phyloP scores from a whole-genome alignment of 2,113 vertebrate genomes.

The Gracilinanus agilis region DNA sequence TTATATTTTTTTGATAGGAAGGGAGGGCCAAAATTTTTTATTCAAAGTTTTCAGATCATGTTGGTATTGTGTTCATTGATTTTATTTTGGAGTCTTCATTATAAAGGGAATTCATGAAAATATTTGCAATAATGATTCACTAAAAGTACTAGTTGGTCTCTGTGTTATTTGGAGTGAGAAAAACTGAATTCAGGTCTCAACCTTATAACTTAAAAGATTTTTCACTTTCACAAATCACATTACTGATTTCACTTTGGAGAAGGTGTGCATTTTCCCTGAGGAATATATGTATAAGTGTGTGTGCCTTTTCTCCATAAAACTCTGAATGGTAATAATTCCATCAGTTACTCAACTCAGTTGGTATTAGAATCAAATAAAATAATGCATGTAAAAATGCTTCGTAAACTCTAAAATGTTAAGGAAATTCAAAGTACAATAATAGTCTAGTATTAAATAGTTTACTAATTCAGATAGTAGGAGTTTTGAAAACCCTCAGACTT shows the following conservation, averaged over 20 bases:
- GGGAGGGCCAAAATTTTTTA: too few relatives aligned
- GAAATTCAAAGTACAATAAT: neutral
- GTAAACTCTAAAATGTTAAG: neutral
- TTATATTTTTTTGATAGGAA: too few relatives aligned
- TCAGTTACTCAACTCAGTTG: neutral
- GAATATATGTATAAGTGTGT: neutral
- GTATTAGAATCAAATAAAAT: neutral
- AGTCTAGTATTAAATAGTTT: neutral
- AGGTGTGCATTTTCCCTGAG: neutral
- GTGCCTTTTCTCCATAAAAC: neutral
- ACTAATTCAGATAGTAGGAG: neutral
- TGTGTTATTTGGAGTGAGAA: neutral
- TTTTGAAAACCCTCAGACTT: neutral
- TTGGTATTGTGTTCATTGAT: neutral
- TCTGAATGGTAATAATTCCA: neutral
- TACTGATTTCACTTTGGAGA: too few relatives aligned
- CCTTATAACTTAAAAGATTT: neutral
- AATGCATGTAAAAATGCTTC: neutral
- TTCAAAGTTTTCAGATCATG: too few relatives aligned
- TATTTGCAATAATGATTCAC: neutral
- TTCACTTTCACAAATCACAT: too few relatives aligned
- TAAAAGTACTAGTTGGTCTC: neutral
- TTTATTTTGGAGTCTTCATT: neutral
- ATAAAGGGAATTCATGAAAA: neutral
- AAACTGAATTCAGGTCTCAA: neutral